Base-by-base conservation (phyloP, 1,140 invertebrate genomes). In the Antheraea pernyi region DNA sequence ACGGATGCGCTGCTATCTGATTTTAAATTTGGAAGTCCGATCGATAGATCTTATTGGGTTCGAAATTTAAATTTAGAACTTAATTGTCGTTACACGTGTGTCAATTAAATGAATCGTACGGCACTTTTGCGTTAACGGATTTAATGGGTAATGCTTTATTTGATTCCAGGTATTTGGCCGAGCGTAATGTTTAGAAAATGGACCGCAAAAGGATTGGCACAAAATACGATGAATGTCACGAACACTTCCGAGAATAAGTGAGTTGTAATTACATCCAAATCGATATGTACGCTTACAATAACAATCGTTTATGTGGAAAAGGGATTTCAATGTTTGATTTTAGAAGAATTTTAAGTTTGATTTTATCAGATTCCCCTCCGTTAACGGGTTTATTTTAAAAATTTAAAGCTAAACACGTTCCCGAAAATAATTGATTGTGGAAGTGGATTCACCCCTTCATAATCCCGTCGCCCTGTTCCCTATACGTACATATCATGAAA, bases 11-110 rank as follows among this genome's bases (percentile, higher is more conserved):
- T 30, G 80, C 77, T 88, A 89, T 88, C 85, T 84, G 82, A 88
- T 88, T 91, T 91, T 86, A 84, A 91, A 88, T 85, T 86, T 89
- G 83, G 86, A 89, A 89, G 78, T 67, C 11, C 79, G 76, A 83
- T 83, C 80, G 82, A 83, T 83, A 67, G 71, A 79, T 86, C 85
- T 83, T 79, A 78, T 79, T 76, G 76, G 78, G 77, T 78, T 77
- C 77, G 78, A 79, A 82, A 78, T 83, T 80, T 82, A 73, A 79
- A 74, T 79, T 79, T 71, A 62, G 69, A 79, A 80, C 73, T 78
- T 82, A 82, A 80, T 82, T 84, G 75, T 73, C 58, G 73, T 72
- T 59, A 68, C 70, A 67, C 59, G 30, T 62, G 62, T 67, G 71
- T 73, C 75, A 74, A 72, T 78, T 79, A 75, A 79, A 75, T 72